These are phyloP conservation scores for Rhizomys pruinosus DNA, from an alignment of 2,113 vertebrate genomes.

Conservation along the genomic window DNA sequence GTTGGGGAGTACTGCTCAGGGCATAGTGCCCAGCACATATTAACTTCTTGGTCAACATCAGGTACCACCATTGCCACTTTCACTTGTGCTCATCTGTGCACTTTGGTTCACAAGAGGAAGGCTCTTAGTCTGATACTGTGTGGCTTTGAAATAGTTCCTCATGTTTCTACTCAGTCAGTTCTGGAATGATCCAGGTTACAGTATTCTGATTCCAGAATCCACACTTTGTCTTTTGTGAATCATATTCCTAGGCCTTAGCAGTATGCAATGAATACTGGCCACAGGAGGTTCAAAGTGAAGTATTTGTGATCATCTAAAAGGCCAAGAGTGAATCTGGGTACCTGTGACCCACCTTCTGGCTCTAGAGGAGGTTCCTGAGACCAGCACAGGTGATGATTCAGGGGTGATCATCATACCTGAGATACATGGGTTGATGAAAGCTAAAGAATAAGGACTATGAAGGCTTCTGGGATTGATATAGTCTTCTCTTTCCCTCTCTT, in stretches of 20 bases:
- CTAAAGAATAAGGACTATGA: slow-evolving; percentile 44
- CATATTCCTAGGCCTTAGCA: neutral
- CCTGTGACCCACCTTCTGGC: neutral
- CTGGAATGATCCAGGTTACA: neutral
- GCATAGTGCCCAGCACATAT: neutral
- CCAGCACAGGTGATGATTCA: neutral
- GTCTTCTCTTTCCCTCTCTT: slow-evolving; percentile 2
- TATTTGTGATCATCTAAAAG: neutral
- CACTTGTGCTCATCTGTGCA: slow-evolving; percentile 25
- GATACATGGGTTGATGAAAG: neutral
- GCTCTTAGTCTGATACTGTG: neutral
- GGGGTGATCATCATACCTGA: neutral
- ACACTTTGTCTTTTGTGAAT: slow-evolving; percentile 21
- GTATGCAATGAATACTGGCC: slow-evolving; percentile 30
- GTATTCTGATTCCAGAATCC: slow-evolving; percentile 42
- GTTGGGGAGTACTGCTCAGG: slow-evolving; percentile 12
- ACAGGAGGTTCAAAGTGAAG: slow-evolving; percentile 35
- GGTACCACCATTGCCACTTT: slow-evolving; percentile 36
- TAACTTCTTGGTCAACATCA: slow-evolving; percentile 2
- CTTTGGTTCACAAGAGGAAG: slow-evolving; percentile 49
- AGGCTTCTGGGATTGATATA: neutral
- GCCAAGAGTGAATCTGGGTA: neutral
- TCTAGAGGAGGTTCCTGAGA: neutral
- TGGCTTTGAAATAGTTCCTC: slow-evolving; percentile 39
- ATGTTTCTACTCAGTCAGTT: neutral